Evolutionary conservation across 2,113 vertebrate species (phyloP).

Genomic region (Campylomormyrus tamandua): DNA sequence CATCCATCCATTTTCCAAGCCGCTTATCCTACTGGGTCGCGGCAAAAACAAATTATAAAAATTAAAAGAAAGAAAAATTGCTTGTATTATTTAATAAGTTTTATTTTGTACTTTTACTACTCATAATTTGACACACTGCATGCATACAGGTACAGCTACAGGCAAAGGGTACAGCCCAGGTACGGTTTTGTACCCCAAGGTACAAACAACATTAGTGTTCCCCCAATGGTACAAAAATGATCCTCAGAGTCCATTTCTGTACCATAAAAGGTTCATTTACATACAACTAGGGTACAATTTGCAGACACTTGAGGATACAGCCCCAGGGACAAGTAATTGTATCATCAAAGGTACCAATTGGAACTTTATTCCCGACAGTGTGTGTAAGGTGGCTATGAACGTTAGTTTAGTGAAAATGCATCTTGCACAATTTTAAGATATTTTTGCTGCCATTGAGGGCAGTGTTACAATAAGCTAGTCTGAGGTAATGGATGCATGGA

Average conservation of each 20-base stretch:
- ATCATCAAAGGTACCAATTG: not conserved
- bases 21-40: too few species aligned
- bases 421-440: not conserved
- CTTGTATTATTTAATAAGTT: not conserved
- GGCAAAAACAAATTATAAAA: not conserved
- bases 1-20: too few species aligned
- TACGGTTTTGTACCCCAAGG: not conserved
- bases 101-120: not conserved
- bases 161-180: not conserved
- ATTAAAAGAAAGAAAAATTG: not conserved
- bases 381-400: not conserved
- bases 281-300: not conserved
- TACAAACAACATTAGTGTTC: not conserved
- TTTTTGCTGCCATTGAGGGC: not conserved
- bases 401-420: not conserved
- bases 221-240: not conserved
- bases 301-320: not conserved
- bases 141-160: not conserved
- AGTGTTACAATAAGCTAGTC: not conserved
- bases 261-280: not conserved
- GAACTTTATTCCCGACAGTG: not conserved
- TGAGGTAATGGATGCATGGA: not conserved
- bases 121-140: not conserved
- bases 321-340: not conserved
- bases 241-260: not conserved